These are phyloP conservation scores for Drosophila tani DNA, from an alignment of 1,140 invertebrate species.

Conservation along the genomic window DNA sequence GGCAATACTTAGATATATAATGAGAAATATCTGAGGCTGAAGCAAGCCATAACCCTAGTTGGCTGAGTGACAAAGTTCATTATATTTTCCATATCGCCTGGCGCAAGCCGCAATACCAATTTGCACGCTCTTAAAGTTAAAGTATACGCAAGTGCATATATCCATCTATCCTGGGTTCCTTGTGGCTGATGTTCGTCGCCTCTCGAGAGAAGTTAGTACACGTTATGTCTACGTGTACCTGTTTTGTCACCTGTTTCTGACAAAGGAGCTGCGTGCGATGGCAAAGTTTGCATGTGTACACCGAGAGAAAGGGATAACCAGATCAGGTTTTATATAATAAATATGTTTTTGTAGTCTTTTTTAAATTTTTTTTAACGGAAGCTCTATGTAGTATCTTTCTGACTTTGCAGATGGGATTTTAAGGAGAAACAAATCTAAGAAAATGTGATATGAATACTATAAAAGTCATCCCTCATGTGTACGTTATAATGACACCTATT, in stretches of 20 bases:
- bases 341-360: background rate
- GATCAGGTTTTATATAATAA: background rate
- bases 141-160: constrained; percentile 4
- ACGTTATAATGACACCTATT: too few relatives aligned
- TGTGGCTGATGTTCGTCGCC: constrained; percentile 22
- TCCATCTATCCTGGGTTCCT: constrained; percentile 7
- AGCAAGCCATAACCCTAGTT: background rate
- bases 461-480: background rate
- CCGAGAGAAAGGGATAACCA: background rate
- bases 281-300: constrained; percentile 47
- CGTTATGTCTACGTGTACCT: constrained; percentile 56
- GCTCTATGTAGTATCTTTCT: background rate
- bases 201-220: constrained; percentile 39
- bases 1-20: background rate
- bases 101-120: constrained; percentile 28
- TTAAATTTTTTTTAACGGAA: too few relatives aligned
- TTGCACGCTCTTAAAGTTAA: constrained; percentile 23
- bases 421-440: background rate
- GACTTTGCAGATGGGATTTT: background rate
- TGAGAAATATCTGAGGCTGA: background rate
- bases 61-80: constrained; percentile 13
- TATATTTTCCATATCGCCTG: constrained; percentile 13
- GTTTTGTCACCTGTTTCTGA: constrained; percentile 71
- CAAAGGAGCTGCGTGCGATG: constrained; percentile 63
- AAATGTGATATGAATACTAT: background rate